Conservation (phyloP, 2,888 invertebrate species). For the Linnaemya vulpina region DNA sequence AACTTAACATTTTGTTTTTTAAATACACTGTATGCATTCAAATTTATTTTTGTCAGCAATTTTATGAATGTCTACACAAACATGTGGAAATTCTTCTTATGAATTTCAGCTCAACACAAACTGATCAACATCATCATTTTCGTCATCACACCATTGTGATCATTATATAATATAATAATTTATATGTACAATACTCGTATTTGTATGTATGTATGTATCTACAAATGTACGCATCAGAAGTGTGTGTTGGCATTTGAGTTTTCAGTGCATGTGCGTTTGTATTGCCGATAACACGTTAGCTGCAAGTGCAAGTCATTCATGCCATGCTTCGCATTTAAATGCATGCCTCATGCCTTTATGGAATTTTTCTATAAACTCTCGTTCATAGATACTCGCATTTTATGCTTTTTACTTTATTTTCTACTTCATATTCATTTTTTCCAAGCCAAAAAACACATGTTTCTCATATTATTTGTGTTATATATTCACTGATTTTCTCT, state of each 20-base stretch:
- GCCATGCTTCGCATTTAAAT: conserved; percentile 42
- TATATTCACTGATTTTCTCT: conserved; percentile 40
- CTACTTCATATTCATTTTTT: conserved; percentile 37
- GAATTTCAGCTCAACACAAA: conserved; percentile 43
- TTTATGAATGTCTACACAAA: conserved; percentile 14
- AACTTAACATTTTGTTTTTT: conserved; percentile 43
- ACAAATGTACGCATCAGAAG: conserved; percentile 31
- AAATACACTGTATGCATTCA: conserved; percentile 63
- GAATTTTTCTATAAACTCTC: conserved; percentile 44
- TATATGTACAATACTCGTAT: too few relatives aligned
- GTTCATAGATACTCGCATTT: conserved; percentile 9
- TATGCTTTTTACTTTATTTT: conserved; percentile 7
- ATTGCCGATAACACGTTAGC: conserved; percentile 14
- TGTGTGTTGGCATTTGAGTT: neutral
- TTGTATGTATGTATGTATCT: neutral
- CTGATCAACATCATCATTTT: conserved; percentile 28
- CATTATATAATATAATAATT: too few relatives aligned
- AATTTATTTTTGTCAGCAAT: conserved; percentile 45
- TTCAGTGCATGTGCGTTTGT: conserved; percentile 4
- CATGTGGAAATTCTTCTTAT: neutral
- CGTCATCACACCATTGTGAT: conserved; percentile 41
- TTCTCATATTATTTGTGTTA: conserved; percentile 46
- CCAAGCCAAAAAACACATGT: conserved; percentile 45
- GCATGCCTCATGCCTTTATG: conserved; percentile 47
- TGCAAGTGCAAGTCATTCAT: conserved; percentile 66